Percentiles rank a stretch among this genome's conserved stretches.
Evolutionary conservation across 2,797 vertebrate species (phyloP).

Genomic region (Sebastes matsubarae): DNA sequence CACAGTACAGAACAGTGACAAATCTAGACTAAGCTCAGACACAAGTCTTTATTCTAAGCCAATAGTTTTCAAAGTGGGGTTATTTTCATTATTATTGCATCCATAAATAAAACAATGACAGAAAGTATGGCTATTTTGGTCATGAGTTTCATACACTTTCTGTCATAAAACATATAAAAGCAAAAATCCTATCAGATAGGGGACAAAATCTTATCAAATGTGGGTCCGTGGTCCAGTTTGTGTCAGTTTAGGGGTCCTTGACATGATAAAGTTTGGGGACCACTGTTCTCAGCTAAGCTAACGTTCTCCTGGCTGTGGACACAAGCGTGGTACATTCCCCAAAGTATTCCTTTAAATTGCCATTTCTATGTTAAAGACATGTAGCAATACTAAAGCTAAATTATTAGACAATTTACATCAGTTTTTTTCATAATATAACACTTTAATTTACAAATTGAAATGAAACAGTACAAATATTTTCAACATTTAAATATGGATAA

Average conservation of each 20-base stretch:
- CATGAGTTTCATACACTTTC: too few species aligned
- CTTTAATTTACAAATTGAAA: conserved; percentile 55
- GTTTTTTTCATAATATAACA: conserved; percentile 34
- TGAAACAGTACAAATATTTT: conserved; percentile 53
- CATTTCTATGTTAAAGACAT: not conserved
- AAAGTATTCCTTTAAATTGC: not conserved
- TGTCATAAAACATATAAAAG: too few species aligned
- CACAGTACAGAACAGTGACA: not conserved
- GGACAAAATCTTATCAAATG: too few species aligned
- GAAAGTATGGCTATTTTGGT: too few species aligned
- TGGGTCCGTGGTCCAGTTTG: too few species aligned
- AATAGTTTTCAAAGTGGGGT: rapidly evolving
- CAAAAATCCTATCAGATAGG: too few species aligned
- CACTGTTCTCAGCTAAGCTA: too few species aligned
- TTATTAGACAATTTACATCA: not conserved
- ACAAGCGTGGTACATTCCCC: not conserved
- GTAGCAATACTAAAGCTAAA: not conserved
- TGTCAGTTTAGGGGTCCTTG: too few species aligned
- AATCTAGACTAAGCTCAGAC: not conserved
- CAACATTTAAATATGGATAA: conserved; percentile 58
- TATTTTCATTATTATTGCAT: too few species aligned
- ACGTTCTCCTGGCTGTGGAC: not conserved
- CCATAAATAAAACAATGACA: too few species aligned
- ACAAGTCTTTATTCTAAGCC: not conserved
- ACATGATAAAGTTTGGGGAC: too few species aligned